Conservation (phyloP, 2,113 vertebrate species). For the Sceloporus undulatus region DNA sequence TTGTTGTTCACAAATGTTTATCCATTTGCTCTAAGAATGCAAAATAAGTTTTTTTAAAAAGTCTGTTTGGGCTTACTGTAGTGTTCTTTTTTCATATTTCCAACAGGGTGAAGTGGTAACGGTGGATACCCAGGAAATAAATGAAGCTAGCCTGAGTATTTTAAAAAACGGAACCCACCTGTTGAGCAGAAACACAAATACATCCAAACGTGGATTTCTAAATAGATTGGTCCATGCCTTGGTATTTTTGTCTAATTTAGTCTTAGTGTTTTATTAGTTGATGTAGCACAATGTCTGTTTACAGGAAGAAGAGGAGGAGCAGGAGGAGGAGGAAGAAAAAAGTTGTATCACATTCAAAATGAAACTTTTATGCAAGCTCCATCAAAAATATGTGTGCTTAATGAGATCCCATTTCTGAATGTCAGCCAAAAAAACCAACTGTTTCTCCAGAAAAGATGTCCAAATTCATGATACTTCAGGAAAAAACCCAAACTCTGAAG, state of each 20-base stretch:
- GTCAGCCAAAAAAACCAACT: too few species aligned
- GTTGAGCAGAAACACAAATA: not conserved
- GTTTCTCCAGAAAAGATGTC: too few species aligned
- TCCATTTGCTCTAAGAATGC: conserved; percentile 12
- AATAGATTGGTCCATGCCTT: not conserved
- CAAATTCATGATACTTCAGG: too few species aligned
- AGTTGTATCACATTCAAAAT: not conserved
- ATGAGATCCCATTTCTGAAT: not conserved
- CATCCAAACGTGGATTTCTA: not conserved
- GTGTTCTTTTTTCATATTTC: not conserved
- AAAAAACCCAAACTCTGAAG: too few species aligned
- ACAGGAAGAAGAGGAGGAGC: too few species aligned
- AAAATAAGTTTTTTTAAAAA: not conserved
- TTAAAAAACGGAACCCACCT: too few species aligned
- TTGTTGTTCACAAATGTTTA: conserved; percentile 35
- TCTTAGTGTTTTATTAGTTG: not conserved
- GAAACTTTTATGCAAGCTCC: not conserved
- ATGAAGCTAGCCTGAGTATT: not conserved
- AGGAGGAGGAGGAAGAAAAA: not conserved
- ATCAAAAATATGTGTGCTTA: not conserved
- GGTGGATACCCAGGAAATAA: not conserved
- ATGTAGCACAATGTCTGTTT: not conserved
- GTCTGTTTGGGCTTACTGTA: not conserved
- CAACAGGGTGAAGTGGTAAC: not conserved
- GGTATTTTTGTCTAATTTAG: too few species aligned